Percentiles rank a stretch among this genome's conserved stretches.
Conservation (phyloP, 2,888 invertebrate species). For the Patella ulyssiponensis region DNA sequence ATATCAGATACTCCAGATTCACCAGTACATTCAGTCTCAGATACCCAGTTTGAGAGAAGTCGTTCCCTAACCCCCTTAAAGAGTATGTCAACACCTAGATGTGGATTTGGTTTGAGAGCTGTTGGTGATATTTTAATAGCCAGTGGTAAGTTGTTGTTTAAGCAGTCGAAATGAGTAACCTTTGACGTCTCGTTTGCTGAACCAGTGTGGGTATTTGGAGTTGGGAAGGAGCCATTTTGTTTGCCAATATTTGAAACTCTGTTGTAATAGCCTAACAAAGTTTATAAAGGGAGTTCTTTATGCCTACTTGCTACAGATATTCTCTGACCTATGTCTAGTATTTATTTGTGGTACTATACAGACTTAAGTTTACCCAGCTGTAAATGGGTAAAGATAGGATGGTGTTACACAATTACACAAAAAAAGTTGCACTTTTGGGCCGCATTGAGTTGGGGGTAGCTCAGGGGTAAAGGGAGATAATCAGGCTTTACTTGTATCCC, state of each 20-base stretch:
- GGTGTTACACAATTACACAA: too few relatives aligned
- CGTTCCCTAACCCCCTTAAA: slow-evolving; percentile 70
- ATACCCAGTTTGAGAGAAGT: slow-evolving; percentile 25
- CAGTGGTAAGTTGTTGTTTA: slow-evolving; percentile 78
- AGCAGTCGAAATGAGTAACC: slow-evolving; percentile 16
- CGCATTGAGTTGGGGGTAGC: too few relatives aligned
- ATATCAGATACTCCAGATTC: slow-evolving; percentile 66
- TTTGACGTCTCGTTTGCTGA: not conserved
- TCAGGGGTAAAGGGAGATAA: too few relatives aligned
- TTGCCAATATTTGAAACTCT: not conserved
- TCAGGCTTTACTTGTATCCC: too few relatives aligned
- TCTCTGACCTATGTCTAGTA: too few relatives aligned
- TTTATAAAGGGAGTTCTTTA: too few relatives aligned
- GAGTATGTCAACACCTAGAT: slow-evolving; percentile 80
- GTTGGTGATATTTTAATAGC: slow-evolving; percentile 82
- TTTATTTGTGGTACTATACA: too few relatives aligned
- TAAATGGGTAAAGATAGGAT: too few relatives aligned
- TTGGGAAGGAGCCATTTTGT: not conserved
- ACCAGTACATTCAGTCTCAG: slow-evolving; percentile 39
- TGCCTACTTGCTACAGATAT: too few relatives aligned
- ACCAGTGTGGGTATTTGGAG: not conserved
- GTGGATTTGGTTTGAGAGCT: slow-evolving; percentile 84
- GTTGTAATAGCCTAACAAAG: too few relatives aligned
- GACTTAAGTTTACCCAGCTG: too few relatives aligned
- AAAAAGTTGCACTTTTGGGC: too few relatives aligned